Evolutionary conservation across 2,113 vertebrate genomes (phyloP).

Genomic region (Casuarius casuarius): DNA sequence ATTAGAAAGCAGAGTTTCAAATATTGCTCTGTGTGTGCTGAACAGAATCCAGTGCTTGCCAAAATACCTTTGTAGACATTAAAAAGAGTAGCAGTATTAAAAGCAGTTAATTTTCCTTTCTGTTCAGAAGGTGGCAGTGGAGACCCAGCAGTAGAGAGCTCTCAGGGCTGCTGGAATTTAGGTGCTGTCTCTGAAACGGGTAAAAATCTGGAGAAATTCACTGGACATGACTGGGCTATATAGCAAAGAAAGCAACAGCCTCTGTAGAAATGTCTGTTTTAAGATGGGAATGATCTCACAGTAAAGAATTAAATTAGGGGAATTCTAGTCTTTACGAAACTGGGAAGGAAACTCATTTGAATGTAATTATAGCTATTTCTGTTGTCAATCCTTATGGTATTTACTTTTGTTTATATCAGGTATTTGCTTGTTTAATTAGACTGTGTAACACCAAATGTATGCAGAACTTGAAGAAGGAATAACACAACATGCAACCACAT

Average conservation of each 20-base stretch:
- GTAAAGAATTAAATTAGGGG: background rate
- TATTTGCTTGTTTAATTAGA: constrained; percentile 24
- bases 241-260: background rate
- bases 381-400: background rate
- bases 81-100: background rate
- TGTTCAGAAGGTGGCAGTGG: constrained; percentile 69
- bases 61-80: background rate
- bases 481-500: background rate
- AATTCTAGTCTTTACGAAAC: background rate
- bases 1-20: background rate
- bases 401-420: constrained; percentile 2
- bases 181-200: background rate
- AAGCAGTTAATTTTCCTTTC: background rate
- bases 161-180: background rate
- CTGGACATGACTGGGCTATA: background rate
- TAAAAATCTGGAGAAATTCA: background rate
- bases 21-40: background rate
- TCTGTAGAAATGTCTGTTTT: background rate
- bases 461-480: background rate
- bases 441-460: background rate
- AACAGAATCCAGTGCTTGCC: background rate
- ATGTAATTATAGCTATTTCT: background rate
- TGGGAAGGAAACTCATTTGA: background rate
- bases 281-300: background rate
- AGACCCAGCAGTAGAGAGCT: background rate